Percentiles rank a stretch among this genome's conserved stretches.
Evolutionary conservation across 2,113 vertebrate species (phyloP).

Genomic region (Sinocyclocheilus maitianheensis): DNA sequence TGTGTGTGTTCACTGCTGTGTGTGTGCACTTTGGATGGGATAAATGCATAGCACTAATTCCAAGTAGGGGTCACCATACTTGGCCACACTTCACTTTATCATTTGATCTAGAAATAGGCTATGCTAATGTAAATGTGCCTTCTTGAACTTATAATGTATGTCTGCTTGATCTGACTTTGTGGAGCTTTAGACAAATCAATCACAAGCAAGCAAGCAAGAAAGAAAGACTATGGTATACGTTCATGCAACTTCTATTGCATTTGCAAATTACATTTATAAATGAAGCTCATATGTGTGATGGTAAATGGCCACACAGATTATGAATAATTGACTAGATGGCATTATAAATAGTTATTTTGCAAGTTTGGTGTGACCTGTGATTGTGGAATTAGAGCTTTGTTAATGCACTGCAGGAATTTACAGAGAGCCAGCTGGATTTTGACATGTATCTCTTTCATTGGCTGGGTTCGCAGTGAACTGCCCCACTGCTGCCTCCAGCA

Average conservation of each 20-base stretch:
- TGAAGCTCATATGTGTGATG: not conserved
- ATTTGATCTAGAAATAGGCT: not conserved
- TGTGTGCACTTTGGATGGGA: no score
- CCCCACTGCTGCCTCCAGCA: conserved; percentile 28
- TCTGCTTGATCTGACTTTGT: not conserved
- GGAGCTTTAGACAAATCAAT: not conserved
- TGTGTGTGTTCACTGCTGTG: no score
- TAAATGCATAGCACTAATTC: no score
- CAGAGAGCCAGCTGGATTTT: conserved; percentile 36
- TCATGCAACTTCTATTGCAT: not conserved
- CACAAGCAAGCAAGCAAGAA: not conserved
- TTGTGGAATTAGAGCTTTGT: conserved; percentile 13
- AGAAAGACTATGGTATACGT: not conserved
- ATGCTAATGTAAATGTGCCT: not conserved
- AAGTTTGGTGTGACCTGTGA: not conserved
- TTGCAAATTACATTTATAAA: not conserved
- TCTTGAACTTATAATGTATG: not conserved
- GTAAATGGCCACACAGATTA: not conserved
- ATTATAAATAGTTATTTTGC: not conserved
- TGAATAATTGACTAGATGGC: not conserved
- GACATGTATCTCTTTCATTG: conserved; percentile 39
- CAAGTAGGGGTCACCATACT: no score
- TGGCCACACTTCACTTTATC: not conserved
- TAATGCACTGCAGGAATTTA: conserved; percentile 36
- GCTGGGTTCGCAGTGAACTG: conserved; percentile 8